Evolutionary conservation across 2,888 invertebrate species (phyloP), one percentile per base, ranked within the genome.

Genomic region (Nomada ruficornis): DNA sequence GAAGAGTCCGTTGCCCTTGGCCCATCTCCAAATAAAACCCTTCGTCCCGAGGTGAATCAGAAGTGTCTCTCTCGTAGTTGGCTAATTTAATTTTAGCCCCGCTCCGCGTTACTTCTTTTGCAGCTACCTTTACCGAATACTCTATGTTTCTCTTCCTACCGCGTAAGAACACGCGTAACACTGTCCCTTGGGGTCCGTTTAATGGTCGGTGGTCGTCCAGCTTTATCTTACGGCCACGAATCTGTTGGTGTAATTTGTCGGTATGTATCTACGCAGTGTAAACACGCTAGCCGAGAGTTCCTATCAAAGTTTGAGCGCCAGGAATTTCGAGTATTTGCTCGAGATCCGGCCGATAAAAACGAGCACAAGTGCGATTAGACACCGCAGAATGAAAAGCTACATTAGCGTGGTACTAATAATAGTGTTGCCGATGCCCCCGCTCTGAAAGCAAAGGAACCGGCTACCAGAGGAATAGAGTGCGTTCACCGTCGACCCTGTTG

Each of bases 21-120:
- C 89, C 89, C 88, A 87, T 82, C 88, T 90, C 90, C 89, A 90
- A 90, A 88, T 90, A 89, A 90, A 85, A 88, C 79, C 82, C 82
- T 78, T 77, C 60, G 74, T 50, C 62, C 73, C 79, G 80, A 68
- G 83, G 80, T 89, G 88, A 89, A 89, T 89, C 89, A 89, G 82
- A 89, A 83, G 81, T 83, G 76, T 80, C 86, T 80, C 80, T 80
- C 77, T 77, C 81, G 73, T 82, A 83, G 81, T 86, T 82, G 77
- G 81, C 82, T 86, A 90, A 89, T 82, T 88, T 89, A 88, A 88
- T 88, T 88, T 88, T 88, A 88, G 87, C 81, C 78, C 13, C 23
- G 54, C 75, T 75, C 15, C 47, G 42, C 23, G 64, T 54, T 59
- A 77, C 63, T n/a, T 47, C 20, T 65, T 54, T 62, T 67, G 65